phyloP scores from a whole-genome alignment of 2,797 vertebrate species.

The Girardinus metallicus region DNA sequence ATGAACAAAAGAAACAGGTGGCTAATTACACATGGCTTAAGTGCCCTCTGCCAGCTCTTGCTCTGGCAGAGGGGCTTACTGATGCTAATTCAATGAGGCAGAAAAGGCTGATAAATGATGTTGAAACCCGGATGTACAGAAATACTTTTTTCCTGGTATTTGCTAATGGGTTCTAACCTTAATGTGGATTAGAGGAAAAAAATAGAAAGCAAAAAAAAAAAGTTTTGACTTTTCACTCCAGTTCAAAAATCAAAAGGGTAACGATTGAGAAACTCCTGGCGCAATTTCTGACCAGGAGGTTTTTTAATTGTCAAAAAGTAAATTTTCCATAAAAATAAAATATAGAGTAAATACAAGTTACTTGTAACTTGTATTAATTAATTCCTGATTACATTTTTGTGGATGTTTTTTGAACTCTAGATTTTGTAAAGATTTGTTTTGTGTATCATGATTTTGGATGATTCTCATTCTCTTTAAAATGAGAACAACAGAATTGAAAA shows the following conservation, averaged over 20 bases:
- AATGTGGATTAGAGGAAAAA: slow-evolving; percentile 3
- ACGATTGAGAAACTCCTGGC: background rate
- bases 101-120: slow-evolving; percentile 57
- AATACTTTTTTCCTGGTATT: slow-evolving; percentile 41
- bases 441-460: background rate
- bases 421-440: background rate
- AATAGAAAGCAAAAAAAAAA: background rate
- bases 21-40: slow-evolving; percentile 72
- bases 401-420: background rate
- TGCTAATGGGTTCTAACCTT: slow-evolving; percentile 14
- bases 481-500: background rate
- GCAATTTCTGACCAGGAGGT: background rate
- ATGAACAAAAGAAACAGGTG: slow-evolving; percentile 73
- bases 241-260: background rate
- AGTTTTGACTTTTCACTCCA: background rate
- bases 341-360: background rate
- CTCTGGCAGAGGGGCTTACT: slow-evolving; percentile 59
- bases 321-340: background rate
- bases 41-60: slow-evolving; percentile 59
- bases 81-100: slow-evolving; percentile 60
- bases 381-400: background rate
- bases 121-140: slow-evolving; percentile 38
- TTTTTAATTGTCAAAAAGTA: background rate
- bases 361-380: background rate
- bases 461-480: background rate